Evolutionary conservation across 1,140 invertebrate genomes (phyloP), one percentile per base, ranked within the genome.

Genomic region (Achatina immaculata): DNA sequence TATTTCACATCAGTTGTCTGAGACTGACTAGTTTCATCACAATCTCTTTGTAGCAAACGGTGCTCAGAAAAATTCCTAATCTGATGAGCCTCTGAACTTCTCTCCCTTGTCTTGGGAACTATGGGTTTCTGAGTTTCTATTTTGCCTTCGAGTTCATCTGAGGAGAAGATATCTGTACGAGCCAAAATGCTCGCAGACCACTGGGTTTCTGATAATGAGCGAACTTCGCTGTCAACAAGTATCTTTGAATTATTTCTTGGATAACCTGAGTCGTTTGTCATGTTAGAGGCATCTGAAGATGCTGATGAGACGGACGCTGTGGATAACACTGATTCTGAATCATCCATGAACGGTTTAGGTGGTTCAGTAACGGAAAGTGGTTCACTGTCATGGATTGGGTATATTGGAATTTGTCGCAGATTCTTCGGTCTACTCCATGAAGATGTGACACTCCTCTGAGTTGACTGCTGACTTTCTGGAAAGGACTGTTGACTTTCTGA

Each of bases 191-290:
- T n/a, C n/a, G n/a, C n/a, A n/a, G n/a, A n/a, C n/a, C n/a, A n/a
- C n/a, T n/a, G n/a, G n/a, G n/a, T n/a, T n/a, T n/a, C n/a, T n/a
- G n/a, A n/a, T n/a, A n/a, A n/a, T n/a, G n/a, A n/a, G n/a, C n/a
- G n/a, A n/a, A n/a, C n/a, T n/a, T 69, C 68, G 24, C 42, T 69
- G 68, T 69, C 68, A 1, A 69, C 1, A 69, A 40, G 9, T 7
- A 11, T 40, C 21, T 19, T 34, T 11, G 45, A 74, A 51, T 2
- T 43, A 51, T n/a, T 7, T 43, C 45, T 74, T 16, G 36, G 11
- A 28, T 74, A 74, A 3, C 72, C 45, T n/a, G 72, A 74, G 24
- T 74, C 72, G 6, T 21, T 36, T 1, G 72, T 74, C 36, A 74
- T n/a, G 21, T 34, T 34, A 9, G 72, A 74, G 42, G 45, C 40